Percentiles rank a stretch among this genome's conserved stretches.
These are phyloP conservation scores for Yponomeuta cagnagella DNA, from an alignment of 2,888 invertebrate genomes.

Conservation along the genomic window DNA sequence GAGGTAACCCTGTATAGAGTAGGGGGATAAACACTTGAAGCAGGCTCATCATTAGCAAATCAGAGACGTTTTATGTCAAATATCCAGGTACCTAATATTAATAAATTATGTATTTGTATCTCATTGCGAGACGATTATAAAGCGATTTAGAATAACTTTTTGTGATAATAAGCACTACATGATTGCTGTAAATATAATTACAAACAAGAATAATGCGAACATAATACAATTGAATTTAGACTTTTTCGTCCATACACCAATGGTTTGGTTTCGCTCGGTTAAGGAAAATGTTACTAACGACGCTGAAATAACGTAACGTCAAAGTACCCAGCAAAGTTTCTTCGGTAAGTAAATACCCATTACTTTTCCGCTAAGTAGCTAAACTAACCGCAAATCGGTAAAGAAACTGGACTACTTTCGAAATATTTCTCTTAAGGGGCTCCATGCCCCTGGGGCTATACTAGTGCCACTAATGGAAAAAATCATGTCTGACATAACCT, in stretches of 20 bases:
- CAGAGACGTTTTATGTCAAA: neutral
- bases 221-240: neutral
- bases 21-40: too few species aligned
- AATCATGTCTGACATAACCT: too few species aligned
- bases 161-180: neutral
- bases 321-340: too few species aligned
- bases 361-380: neutral
- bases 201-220: neutral
- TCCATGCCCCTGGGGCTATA: too few species aligned
- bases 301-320: too few species aligned
- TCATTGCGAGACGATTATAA: neutral
- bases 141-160: neutral
- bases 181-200: neutral
- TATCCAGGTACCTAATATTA: neutral
- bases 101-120: neutral
- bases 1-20: too few species aligned
- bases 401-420: neutral
- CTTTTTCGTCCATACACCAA: neutral
- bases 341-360: neutral
- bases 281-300: too few species aligned
- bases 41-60: too few species aligned
- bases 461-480: too few species aligned
- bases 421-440: neutral
- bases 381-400: neutral
- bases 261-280: too few species aligned